These are phyloP conservation scores for Trimorus sp. DNA, from an alignment of 2,888 invertebrate species.

Conservation along the genomic window DNA sequence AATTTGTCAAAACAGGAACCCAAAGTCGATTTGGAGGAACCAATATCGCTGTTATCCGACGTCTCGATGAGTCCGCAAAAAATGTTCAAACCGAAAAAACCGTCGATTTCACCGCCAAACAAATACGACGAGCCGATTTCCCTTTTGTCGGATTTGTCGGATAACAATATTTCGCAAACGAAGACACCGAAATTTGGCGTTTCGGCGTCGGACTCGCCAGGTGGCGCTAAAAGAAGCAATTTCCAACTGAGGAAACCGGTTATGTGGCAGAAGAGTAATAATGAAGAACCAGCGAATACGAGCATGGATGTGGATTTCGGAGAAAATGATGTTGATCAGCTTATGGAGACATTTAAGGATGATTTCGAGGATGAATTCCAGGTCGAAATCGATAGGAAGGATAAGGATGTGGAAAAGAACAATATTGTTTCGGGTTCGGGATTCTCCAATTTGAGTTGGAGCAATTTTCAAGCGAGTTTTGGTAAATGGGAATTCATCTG, in stretches of 20 bases:
- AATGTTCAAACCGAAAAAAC: no score
- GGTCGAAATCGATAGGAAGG: no score
- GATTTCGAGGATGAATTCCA: constrained; percentile 2
- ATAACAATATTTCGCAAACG: no score
- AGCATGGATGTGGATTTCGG: background rate
- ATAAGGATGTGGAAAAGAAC: no score
- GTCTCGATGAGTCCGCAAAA: no score
- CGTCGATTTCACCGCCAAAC: no score
- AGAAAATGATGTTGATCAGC: background rate
- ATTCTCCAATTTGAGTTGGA: constrained; percentile 44
- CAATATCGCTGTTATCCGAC: no score
- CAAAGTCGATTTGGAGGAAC: no score
- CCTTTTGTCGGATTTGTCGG: no score
- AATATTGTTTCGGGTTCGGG: background rate
- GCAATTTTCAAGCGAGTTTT: constrained; percentile 59
- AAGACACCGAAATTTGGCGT: no score
- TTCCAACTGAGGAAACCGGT: constrained; percentile 78
- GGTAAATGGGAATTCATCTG: constrained; percentile 43
- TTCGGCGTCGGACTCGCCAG: constrained; percentile 13
- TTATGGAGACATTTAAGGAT: background rate
- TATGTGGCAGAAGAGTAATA: constrained; percentile 72
- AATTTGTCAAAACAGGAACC: no score
- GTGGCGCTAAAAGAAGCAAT: constrained; percentile 18
- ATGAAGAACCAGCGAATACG: background rate
- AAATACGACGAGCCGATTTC: no score